phyloP scores from a whole-genome alignment of 1,140 invertebrate genomes.

The Drosophila fuyamai region DNA sequence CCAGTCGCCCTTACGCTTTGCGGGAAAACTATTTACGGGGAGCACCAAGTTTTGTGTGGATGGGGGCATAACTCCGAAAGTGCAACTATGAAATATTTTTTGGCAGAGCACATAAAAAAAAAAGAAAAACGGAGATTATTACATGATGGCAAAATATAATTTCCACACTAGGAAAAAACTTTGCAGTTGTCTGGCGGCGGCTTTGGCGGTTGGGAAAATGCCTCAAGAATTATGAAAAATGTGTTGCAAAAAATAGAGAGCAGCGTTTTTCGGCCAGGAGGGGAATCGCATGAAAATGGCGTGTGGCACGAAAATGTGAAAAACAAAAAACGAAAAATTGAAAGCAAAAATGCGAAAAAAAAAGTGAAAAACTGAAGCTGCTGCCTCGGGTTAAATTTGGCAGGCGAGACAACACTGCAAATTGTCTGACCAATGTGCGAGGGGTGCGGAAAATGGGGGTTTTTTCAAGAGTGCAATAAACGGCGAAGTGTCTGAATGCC shows the following conservation, averaged over 20 bases:
- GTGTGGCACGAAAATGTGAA: constrained; percentile 78
- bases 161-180: constrained; percentile 68
- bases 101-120: constrained; percentile 34
- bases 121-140: constrained; percentile 69
- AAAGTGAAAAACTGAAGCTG: constrained; percentile 44
- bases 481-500: constrained; percentile 69
- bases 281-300: constrained; percentile 67
- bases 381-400: constrained; percentile 77
- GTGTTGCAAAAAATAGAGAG: constrained; percentile 54
- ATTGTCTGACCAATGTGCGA: constrained; percentile 71
- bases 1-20: constrained; percentile 11
- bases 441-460: neutral
- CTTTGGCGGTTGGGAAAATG: constrained; percentile 54
- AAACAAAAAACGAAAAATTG: constrained; percentile 37
- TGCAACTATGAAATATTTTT: constrained; percentile 81
- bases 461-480: constrained; percentile 69
- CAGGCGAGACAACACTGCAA: constrained; percentile 77
- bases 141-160: constrained; percentile 77
- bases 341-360: constrained; percentile 41
- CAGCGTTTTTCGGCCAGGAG: constrained; percentile 27
- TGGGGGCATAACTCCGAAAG: constrained; percentile 46
- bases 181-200: constrained; percentile 56
- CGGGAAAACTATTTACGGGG: constrained; percentile 48
- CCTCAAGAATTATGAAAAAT: constrained; percentile 83
- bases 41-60: constrained; percentile 17